A percentile compares a stretch with the other conserved stretches of the same genome.
Conservation (phyloP, 2,113 vertebrate species). For the Grus americana region DNA sequence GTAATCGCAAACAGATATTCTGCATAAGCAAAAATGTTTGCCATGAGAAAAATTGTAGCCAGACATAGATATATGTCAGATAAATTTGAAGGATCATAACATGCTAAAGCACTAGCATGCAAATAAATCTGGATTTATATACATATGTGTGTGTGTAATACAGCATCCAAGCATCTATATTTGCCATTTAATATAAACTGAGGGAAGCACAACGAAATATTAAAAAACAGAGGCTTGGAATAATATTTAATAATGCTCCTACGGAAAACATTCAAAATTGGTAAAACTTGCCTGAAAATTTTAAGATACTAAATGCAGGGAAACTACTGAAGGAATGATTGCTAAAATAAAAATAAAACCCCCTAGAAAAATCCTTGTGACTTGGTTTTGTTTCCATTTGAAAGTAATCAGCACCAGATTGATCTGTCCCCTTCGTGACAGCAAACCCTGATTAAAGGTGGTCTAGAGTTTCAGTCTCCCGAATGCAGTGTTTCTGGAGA, state of each 20-base stretch:
- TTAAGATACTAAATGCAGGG: background rate
- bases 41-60: background rate
- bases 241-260: background rate
- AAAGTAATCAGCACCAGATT: background rate
- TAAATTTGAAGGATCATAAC: background rate
- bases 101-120: background rate
- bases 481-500: background rate
- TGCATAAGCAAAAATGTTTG: background rate
- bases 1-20: conserved; percentile 9
- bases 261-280: background rate
- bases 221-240: background rate
- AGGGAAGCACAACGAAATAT: background rate
- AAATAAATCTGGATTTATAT: background rate
- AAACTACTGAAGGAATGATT: background rate
- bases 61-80: background rate
- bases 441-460: background rate
- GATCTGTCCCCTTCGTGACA: background rate
- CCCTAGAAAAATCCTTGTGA: background rate
- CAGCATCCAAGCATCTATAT: background rate
- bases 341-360: background rate
- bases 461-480: background rate
- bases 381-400: background rate
- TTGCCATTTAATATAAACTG: background rate
- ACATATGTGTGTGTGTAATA: background rate
- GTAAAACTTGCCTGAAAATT: background rate